Evolutionary conservation across 2,888 invertebrate species (phyloP), one percentile per base, ranked within the genome.

Genomic region (Drosophila aldrichi): DNA sequence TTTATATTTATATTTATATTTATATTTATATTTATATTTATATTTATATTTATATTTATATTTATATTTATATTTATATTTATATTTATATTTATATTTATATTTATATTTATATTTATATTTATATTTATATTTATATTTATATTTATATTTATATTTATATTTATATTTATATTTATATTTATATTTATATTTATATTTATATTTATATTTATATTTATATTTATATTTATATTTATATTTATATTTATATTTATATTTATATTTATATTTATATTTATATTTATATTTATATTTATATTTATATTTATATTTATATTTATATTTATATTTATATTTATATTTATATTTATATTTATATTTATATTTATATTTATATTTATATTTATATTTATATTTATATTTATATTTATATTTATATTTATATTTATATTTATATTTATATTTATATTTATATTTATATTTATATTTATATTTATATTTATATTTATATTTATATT

Each of bases 181-280:
- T 34, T 12, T 34, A 34, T 34, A 34, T 34, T 34, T 38, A 38
- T 38, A 38, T 38, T 38, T 38, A 38, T 38, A 38, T 38, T 38
- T 38, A n/a, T 38, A 38, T 16, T 38, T 38, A 38, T 38, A 38
- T 40, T 38, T 38, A 38, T 38, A 38, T 38, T 38, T 38, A 38
- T 38, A 38, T 38, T 38, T 38, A 38, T 38, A 38, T 38, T 38
- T 38, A 38, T 38, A 38, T 38, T 38, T 38, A 38, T 38, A 16
- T 38, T 38, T 16, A 38, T 38, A 38, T 38, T 38, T 38, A 38
- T 38, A 38, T 16, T 38, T 38, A 38, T 38, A 38, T 38, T 38
- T 38, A 38, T 38, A 38, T 38, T 38, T 38, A 38, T 38, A 38
- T 38, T 38, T 38, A 38, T 38, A 38, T 38, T 38, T 38, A 38